A percentile compares a stretch with the other conserved stretches of the same genome.
Evolutionary conservation across 2,888 invertebrate species (phyloP).

Genomic region (Bugula neritina): DNA sequence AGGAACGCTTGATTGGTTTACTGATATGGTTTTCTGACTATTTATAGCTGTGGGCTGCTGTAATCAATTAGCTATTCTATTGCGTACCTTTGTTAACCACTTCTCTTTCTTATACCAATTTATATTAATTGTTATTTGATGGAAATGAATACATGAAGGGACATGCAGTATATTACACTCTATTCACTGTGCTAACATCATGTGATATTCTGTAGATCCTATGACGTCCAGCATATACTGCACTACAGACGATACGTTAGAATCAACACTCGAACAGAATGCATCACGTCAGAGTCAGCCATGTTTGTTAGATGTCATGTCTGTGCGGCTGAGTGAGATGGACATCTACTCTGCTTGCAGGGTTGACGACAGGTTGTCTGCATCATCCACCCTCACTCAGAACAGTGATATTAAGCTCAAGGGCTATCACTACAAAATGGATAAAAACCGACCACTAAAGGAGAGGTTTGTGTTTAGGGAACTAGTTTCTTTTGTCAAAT

Average conservation of each 20-base stretch:
- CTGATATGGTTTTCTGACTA: too few species aligned
- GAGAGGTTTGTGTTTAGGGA: constrained; percentile 58
- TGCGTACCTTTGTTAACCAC: too few species aligned
- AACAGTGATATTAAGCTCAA: constrained; percentile 7
- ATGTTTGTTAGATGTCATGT: constrained; percentile 69
- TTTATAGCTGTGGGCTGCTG: too few species aligned
- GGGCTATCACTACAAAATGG: constrained; percentile 6
- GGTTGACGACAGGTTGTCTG: constrained; percentile 33
- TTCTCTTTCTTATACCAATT: too few species aligned
- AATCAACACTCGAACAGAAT: background rate
- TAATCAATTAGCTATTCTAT: too few species aligned
- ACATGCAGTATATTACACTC: too few species aligned
- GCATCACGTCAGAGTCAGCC: constrained; percentile 30
- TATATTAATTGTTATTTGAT: too few species aligned
- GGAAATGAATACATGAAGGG: too few species aligned
- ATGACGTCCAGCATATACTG: constrained; percentile 22
- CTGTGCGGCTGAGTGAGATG: constrained; percentile 69
- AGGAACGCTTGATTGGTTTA: too few species aligned
- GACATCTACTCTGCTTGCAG: constrained; percentile 66
- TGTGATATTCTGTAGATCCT: background rate
- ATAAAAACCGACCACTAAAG: constrained; percentile 58
- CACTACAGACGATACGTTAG: background rate
- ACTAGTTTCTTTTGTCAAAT: too few species aligned
- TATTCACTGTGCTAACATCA: too few species aligned
- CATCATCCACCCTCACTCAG: background rate